Evolutionary conservation across 2,888 invertebrate genomes (phyloP), one percentile per base, ranked within the genome.

Genomic region (Anoplius nigerrimus): DNA sequence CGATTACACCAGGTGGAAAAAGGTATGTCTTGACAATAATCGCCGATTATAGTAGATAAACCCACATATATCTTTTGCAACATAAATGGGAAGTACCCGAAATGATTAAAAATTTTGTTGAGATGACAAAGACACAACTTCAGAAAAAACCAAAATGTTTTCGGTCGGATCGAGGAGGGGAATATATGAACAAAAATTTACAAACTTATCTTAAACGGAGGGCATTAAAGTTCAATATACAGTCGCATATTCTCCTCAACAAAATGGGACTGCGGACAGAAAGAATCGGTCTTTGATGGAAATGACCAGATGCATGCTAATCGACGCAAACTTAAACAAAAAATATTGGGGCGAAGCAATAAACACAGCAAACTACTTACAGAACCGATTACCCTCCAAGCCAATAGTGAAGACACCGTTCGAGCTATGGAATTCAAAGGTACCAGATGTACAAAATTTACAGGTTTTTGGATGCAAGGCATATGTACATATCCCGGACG

Each of bases 321-420:
- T 76, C 6, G 77, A 82, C 34, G 72, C 79, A 2, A 24, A 56
- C 20, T 51, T 76, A 8, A 22, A 52, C 15, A 71, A 74, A 13
- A 72, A 66, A 34, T 81, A 76, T 45, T 81, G 79, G 78, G 78
- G 69, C 24, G 82, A 83, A 54, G 77, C 80, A 8, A 65, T 77
- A 0, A 68, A 54, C 42, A 74, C 74, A 6, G 79, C 75, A 0
- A 73, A 66, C 21, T 76, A 72, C 56, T 54, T 77, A 2, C 69
- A 73, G 18, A 80, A 78, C 43, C 42, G 73, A 11, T 13, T 75
- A 5, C 69, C 70, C 0, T 77, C 74, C 1, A 73, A 64, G 45
- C 27, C 59, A 1, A 69, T 46, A 20, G 57, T 46, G 0, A 66
- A 22, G 6, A 82, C 75, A n/a, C 80, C 78, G 3, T 74, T 56